phyloP scores from a whole-genome alignment of 1,140 invertebrate species.

The Ridgeia piscesae region DNA sequence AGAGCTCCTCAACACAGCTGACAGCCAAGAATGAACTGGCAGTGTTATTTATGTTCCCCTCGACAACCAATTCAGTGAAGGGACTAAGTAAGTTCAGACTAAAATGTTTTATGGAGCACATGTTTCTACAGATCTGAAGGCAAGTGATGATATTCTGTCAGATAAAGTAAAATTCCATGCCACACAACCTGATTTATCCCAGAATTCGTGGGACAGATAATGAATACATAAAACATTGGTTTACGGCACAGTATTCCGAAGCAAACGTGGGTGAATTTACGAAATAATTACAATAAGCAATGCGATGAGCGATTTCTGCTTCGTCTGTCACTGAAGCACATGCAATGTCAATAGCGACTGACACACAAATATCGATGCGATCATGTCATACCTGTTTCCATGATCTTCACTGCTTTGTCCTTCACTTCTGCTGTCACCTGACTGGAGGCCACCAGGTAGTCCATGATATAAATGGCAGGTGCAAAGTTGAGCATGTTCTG shows the following conservation, averaged over 20 bases:
- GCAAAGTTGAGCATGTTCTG: conserved; percentile 93
- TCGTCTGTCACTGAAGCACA: neutral
- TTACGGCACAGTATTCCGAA: no score
- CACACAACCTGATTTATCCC: neutral
- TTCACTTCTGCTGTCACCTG: conserved; percentile 70
- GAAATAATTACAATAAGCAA: neutral
- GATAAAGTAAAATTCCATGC: neutral
- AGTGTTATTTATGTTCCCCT: no score
- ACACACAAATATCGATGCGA: neutral
- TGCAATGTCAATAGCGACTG: neutral
- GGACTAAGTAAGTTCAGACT: neutral
- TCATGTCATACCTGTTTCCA: conserved; percentile 69
- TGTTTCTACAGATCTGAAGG: no score
- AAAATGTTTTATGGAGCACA: neutral
- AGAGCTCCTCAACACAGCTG: no score
- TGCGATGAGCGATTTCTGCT: neutral
- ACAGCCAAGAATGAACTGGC: no score
- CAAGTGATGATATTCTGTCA: neutral
- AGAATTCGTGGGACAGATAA: neutral
- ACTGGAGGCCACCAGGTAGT: conserved; percentile 74
- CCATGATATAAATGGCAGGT: conserved; percentile 83
- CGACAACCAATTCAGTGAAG: no score
- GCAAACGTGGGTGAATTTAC: no score
- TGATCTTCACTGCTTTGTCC: conserved; percentile 71
- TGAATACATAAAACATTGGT: neutral